Evolutionary conservation across 2,888 invertebrate species (phyloP).

Genomic region (Scelioninae gen. 1): DNA sequence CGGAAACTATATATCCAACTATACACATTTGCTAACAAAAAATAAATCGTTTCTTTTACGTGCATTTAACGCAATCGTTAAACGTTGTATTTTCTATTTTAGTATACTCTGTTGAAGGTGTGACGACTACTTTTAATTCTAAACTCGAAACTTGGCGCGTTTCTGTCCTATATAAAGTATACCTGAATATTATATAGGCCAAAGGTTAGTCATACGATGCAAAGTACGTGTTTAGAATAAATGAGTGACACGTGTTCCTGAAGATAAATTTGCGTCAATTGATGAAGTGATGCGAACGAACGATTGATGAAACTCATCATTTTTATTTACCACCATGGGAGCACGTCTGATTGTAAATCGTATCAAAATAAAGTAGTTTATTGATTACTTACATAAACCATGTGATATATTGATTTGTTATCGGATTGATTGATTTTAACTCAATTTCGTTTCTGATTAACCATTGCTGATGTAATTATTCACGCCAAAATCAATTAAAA

Average conservation of each 20-base stretch:
- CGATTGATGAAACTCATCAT: constrained; percentile 17
- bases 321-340: not conserved
- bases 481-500: too few relatives aligned
- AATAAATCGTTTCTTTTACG: constrained; percentile 35
- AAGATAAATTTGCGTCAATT: constrained; percentile 42
- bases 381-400: not conserved
- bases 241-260: constrained; percentile 24
- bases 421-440: not conserved
- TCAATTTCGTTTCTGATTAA: not conserved
- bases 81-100: constrained; percentile 57
- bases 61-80: constrained; percentile 37
- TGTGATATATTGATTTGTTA: not conserved
- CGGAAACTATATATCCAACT: too few relatives aligned
- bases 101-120: constrained; percentile 46
- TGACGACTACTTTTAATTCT: constrained; percentile 59
- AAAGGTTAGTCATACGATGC: constrained; percentile 53
- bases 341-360: not conserved
- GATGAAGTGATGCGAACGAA: constrained; percentile 29
- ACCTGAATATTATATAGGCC: constrained; percentile 51
- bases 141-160: constrained; percentile 60
- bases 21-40: not conserved
- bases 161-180: constrained; percentile 56
- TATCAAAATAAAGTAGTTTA: constrained; percentile 2
- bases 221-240: constrained; percentile 45
- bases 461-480: too few relatives aligned